Evolutionary conservation across 2,888 invertebrate genomes (phyloP).

Genomic region (Troglohyphantes excavatus): DNA sequence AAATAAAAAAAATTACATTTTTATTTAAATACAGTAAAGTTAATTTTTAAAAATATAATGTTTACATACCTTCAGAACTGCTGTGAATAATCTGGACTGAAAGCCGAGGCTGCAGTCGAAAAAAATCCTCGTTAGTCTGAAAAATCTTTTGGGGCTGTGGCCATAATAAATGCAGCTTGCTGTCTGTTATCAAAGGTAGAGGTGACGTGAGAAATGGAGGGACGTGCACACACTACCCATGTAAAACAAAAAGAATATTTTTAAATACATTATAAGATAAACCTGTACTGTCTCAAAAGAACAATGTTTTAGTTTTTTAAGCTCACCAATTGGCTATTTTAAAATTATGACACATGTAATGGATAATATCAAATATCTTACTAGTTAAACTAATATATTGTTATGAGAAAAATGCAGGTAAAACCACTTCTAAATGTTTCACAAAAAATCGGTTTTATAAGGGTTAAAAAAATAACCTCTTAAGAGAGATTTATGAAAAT

Average conservation of each 20-base stretch:
- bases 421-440: too few relatives aligned
- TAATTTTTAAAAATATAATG: constrained; percentile 79
- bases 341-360: too few relatives aligned
- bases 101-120: constrained; percentile 79
- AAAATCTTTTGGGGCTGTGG: constrained; percentile 86
- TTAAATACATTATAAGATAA: background rate
- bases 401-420: too few relatives aligned
- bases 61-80: constrained; percentile 80
- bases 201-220: constrained; percentile 81
- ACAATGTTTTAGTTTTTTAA: too few relatives aligned
- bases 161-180: constrained; percentile 85
- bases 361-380: too few relatives aligned
- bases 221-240: constrained; percentile 37
- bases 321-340: too few relatives aligned
- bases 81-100: constrained; percentile 81
- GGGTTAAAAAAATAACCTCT: too few relatives aligned
- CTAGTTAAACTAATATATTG: too few relatives aligned
- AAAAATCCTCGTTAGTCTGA: constrained; percentile 83
- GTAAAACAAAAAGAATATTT: background rate
- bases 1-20: too few relatives aligned
- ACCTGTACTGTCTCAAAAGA: background rate
- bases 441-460: too few relatives aligned
- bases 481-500: too few relatives aligned
- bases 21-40: too few relatives aligned
- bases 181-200: constrained; percentile 83